Evolutionary conservation across 1,140 invertebrate species (phyloP).

Genomic region (Epicauta chinensis): DNA sequence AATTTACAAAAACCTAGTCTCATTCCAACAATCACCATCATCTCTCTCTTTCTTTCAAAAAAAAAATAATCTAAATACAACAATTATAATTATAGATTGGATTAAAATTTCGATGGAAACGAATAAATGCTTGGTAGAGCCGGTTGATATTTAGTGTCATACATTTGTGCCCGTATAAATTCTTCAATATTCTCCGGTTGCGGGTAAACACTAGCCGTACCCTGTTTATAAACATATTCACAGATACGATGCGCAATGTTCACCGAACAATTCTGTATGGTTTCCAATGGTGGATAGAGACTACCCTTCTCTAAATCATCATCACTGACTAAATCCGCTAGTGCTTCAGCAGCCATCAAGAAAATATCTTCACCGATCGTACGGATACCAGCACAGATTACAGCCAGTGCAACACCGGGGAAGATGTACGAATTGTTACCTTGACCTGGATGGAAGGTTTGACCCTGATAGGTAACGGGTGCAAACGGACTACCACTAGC

Average conservation of each 20-base stretch:
- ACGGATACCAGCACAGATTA: constrained; percentile 73
- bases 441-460: constrained; percentile 79
- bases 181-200: constrained; percentile 66
- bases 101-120: constrained; percentile 48
- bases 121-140: constrained; percentile 60
- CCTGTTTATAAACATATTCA: constrained; percentile 81
- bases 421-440: constrained; percentile 98
- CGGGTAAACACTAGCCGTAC: constrained; percentile 72
- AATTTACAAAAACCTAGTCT: too few species aligned
- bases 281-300: constrained; percentile 88
- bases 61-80: too few species aligned
- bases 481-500: constrained; percentile 90
- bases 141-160: constrained; percentile 63
- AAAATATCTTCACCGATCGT: constrained; percentile 86
- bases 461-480: constrained; percentile 70
- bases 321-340: constrained; percentile 78
- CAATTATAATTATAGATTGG: too few species aligned
- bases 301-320: constrained; percentile 80
- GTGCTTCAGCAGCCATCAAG: constrained; percentile 76
- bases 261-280: constrained; percentile 83
- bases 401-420: constrained; percentile 85
- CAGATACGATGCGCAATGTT: constrained; percentile 80
- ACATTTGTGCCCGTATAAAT: constrained; percentile 77
- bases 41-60: too few species aligned
- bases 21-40: too few species aligned